A percentile compares a stretch with the other conserved stretches of the same genome.
These are phyloP conservation scores for Trachythela sp. DNA, from an alignment of 64 coral and sea anemone species.

Conservation along the genomic window DNA sequence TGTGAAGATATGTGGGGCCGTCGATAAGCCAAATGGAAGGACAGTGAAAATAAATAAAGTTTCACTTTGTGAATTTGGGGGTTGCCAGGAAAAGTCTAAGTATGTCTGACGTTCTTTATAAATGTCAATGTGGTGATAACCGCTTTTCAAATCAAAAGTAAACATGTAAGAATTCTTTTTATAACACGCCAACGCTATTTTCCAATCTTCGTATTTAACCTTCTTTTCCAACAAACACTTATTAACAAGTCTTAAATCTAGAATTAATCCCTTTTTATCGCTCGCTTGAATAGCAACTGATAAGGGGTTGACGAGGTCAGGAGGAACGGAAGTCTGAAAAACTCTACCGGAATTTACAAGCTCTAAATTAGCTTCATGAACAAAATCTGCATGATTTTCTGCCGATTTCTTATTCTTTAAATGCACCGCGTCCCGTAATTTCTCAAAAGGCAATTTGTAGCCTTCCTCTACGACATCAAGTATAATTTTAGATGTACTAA, in stretches of 20 bases:
- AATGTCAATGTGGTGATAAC: too few relatives aligned
- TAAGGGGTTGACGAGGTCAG: constrained; percentile 29
- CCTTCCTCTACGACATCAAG: constrained; percentile 36
- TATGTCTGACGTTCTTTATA: too few relatives aligned
- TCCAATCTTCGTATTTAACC: too few relatives aligned
- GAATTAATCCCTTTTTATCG: constrained; percentile 49
- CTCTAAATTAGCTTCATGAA: constrained; percentile 35
- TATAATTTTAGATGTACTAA: constrained; percentile 11
- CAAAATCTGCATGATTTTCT: constrained; percentile 31
- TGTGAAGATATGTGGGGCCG: constrained; percentile 24
- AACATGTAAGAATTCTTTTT: too few relatives aligned
- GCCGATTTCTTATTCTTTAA: constrained; percentile 37
- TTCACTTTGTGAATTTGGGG: neutral
- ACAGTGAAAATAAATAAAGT: neutral
- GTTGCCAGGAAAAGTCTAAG: too few relatives aligned
- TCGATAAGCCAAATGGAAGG: constrained; percentile 24
- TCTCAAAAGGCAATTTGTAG: constrained; percentile 13
- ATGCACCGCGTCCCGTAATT: neutral
- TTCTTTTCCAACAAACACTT: constrained; percentile 26
- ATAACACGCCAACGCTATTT: too few relatives aligned
- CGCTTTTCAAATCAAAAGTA: too few relatives aligned
- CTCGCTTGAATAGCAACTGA: constrained; percentile 14
- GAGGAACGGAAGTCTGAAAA: neutral
- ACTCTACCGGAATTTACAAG: constrained; percentile 33
- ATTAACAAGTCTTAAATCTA: constrained; percentile 53